Evolutionary conservation across 92 coral and sea anemone genomes (phyloP), one percentile per base, ranked within the genome.

Genomic region (Plumapathes pennacea): DNA sequence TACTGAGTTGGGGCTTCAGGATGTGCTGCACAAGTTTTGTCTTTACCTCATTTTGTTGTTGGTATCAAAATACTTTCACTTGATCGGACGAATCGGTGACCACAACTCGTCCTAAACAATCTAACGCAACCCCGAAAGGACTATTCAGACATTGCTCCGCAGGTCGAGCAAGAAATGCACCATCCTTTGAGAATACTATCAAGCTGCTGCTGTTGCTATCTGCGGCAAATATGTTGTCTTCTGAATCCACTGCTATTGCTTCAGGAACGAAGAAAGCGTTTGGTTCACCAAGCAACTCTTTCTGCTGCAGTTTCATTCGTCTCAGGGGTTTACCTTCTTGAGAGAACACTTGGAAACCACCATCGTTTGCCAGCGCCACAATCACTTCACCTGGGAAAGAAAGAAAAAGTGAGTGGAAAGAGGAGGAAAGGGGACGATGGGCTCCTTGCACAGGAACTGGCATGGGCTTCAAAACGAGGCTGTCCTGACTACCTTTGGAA

Each of bases 341-440:
- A 62, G 46, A 32, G 2, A 81, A 46, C 18, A 81, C 88, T 67
- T 67, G 71, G 38, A 81, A 67, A 0, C 77, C 88, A n/a, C 76
- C 72, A 24, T 64, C 62, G 37, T 66, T 67, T 13, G 72, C 82
- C 13, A 74, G 46, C 0, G 62, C 81, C 33, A 60, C 77, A 19
- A 81, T 52, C 17, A 81, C 23, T 37, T 81, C 82, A n/a, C 88
- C 88, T 81, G n/a, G n/a, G n/a, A n/a, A n/a, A n/a, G n/a, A n/a
- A n/a, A n/a, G n/a, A n/a, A n/a, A n/a, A n/a, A n/a, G n/a, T n/a
- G n/a, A n/a, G n/a, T n/a, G n/a, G n/a, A n/a, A n/a, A n/a, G n/a
- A n/a, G n/a, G n/a, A n/a, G n/a, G n/a, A n/a, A n/a, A n/a, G n/a
- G n/a, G n/a, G n/a, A n/a, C n/a, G n/a, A n/a, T n/a, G n/a, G n/a